These are phyloP conservation scores for Synanthedon myopaeformis DNA, from an alignment of 2,888 invertebrate genomes.

Conservation along the genomic window DNA sequence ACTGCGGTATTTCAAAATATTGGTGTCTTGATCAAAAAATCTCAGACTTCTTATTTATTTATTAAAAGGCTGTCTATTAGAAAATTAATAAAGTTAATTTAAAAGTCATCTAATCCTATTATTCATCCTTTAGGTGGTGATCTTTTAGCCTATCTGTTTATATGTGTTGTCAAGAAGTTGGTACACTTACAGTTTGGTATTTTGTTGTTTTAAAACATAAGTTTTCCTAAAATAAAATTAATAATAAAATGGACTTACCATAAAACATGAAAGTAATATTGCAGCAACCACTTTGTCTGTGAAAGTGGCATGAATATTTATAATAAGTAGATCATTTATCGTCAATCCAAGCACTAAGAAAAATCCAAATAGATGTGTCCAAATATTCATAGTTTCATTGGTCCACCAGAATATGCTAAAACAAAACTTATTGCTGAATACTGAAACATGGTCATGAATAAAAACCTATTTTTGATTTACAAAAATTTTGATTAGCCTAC, in stretches of 20 bases:
- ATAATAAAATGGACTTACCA: constrained; percentile 68
- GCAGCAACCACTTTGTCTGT: constrained; percentile 89
- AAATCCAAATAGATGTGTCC: constrained; percentile 94
- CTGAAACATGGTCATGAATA: not conserved
- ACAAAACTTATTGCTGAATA: constrained; percentile 6
- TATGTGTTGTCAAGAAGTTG: no score
- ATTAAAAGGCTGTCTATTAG: no score
- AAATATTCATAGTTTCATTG: constrained; percentile 97
- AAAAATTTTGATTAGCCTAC: constrained; percentile 56
- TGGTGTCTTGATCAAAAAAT: no score
- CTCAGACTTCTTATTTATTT: no score
- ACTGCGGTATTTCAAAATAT: no score
- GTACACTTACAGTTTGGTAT: no score
- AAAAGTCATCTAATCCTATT: no score
- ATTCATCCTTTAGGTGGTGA: no score
- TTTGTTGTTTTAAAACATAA: no score
- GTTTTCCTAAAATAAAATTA: not conserved
- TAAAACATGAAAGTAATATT: constrained; percentile 85
- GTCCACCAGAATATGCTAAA: constrained; percentile 95
- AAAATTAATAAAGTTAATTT: no score
- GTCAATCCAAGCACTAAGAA: constrained; percentile 86
- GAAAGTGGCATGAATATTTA: constrained; percentile 81
- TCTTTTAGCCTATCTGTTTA: no score
- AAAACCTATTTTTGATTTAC: not conserved
- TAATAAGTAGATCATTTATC: constrained; percentile 83